Conservation (phyloP, 2,888 invertebrate genomes). For the Schizaphis graminum region DNA sequence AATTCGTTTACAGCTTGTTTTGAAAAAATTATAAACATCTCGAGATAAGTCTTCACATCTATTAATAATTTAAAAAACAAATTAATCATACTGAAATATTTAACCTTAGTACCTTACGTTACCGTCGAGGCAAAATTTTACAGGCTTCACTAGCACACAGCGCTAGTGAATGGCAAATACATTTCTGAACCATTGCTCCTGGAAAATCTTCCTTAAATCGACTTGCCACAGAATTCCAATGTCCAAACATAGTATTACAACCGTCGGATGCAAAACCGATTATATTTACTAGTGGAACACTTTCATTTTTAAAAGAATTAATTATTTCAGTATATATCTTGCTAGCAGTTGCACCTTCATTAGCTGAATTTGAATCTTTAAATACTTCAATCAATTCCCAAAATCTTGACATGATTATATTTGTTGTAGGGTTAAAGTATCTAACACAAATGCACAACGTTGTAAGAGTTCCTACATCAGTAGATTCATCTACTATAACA, state of each 20-base stretch:
- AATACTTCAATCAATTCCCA: conserved; percentile 20
- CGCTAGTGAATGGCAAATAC: conserved; percentile 42
- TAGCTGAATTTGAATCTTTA: background rate
- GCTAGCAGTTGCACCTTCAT: conserved; percentile 24
- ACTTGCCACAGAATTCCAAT: conserved; percentile 39
- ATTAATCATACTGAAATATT: too few relatives aligned
- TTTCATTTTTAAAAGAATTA: background rate
- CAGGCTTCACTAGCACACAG: conserved; percentile 22
- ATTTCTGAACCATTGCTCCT: background rate
- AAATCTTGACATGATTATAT: conserved; percentile 11
- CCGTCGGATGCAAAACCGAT: conserved; percentile 49
- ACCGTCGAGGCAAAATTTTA: conserved; percentile 68
- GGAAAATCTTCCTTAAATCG: background rate
- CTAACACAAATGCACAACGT: conserved; percentile 23
- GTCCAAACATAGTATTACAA: conserved; percentile 38
- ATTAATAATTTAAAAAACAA: background rate
- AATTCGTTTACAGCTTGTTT: conserved; percentile 67
- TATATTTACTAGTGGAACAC: conserved; percentile 29
- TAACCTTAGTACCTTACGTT: too few relatives aligned
- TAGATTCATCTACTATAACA: conserved; percentile 45
- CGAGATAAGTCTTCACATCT: conserved; percentile 69
- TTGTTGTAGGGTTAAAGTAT: conserved; percentile 15
- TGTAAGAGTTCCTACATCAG: conserved; percentile 31
- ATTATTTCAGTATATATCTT: conserved; percentile 4
- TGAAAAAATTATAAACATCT: conserved; percentile 69